A percentile compares a stretch with the other conserved stretches of the same genome.
phyloP scores from a whole-genome alignment of 1,140 invertebrate genomes.

The Nephila pilipes region DNA sequence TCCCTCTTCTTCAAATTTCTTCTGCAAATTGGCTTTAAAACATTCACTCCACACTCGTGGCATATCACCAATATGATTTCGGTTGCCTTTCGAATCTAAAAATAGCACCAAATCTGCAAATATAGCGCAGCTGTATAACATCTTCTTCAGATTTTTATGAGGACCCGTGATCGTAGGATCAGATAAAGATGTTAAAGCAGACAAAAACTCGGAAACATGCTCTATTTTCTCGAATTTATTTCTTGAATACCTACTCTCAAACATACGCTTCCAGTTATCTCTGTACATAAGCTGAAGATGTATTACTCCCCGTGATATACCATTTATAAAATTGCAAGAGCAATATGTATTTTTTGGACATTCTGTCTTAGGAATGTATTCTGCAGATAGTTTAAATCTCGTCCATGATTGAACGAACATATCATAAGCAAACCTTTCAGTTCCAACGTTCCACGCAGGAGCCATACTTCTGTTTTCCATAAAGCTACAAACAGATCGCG shows the following conservation, averaged over 20 bases:
- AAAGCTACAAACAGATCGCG: neutral
- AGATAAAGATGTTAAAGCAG: neutral
- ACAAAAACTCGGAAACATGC: constrained; percentile 6
- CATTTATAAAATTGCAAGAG: constrained; percentile 4
- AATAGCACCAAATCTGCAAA: constrained; percentile 9
- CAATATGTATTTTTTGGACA: constrained; percentile 9
- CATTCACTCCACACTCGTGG: constrained; percentile 23
- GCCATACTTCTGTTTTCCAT: constrained; percentile 8
- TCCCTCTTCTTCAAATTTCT: constrained; percentile 28
- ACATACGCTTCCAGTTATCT: constrained; percentile 25
- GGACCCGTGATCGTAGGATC: constrained; percentile 1
- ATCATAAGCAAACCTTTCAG: constrained; percentile 26
- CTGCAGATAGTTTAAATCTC: constrained; percentile 18
- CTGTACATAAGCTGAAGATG: constrained; percentile 30
- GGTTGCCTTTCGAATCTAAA: constrained; percentile 7
- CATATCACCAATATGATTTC: constrained; percentile 14
- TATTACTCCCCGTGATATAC: constrained; percentile 31
- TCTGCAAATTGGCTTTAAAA: constrained; percentile 7
- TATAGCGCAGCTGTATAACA: constrained; percentile 8
- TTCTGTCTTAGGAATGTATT: constrained; percentile 13
- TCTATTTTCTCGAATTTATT: constrained; percentile 18
- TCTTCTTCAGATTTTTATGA: constrained; percentile 21
- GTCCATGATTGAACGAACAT: constrained; percentile 20
- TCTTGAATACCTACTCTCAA: constrained; percentile 19
- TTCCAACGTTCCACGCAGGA: neutral